A percentile compares a stretch with the other conserved stretches of the same genome.
Conservation (phyloP, 1,140 invertebrate species). For the Hycleus cichorii region DNA sequence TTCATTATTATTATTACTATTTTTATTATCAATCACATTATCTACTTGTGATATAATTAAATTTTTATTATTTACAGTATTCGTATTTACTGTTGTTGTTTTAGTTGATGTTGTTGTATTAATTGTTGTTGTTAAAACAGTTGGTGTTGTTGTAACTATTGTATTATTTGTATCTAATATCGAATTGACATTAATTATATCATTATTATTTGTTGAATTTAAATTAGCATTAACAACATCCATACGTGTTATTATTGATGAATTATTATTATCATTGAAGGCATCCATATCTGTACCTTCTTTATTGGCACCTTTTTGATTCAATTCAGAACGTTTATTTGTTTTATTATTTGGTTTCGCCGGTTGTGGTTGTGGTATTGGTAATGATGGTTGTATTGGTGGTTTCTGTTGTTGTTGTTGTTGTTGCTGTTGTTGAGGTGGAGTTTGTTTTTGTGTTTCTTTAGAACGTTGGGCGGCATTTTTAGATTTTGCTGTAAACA, state of each 20-base stretch:
- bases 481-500: slow-evolving; percentile 34
- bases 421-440: neutral
- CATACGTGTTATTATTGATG: neutral
- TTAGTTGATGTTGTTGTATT: neutral
- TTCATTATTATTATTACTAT: slow-evolving; percentile 11
- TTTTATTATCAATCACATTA: neutral
- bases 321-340: slow-evolving; percentile 38
- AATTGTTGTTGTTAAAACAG: slow-evolving; percentile 4
- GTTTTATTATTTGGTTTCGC: slow-evolving; percentile 32
- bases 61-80: neutral
- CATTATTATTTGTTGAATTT: neutral
- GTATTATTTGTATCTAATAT: slow-evolving; percentile 1
- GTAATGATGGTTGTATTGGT: neutral
- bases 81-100: neutral
- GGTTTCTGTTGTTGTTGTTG: slow-evolving; percentile 8
- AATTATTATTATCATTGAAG: slow-evolving; percentile 32
- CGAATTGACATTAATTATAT: slow-evolving; percentile 8
- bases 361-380: slow-evolving; percentile 28
- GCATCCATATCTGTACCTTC: slow-evolving; percentile 44
- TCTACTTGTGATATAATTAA: neutral
- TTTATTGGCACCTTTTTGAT: slow-evolving; percentile 40
- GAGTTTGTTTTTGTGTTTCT: slow-evolving; percentile 13
- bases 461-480: slow-evolving; percentile 19
- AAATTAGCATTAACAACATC: neutral
- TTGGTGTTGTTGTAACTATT: neutral